Evolutionary conservation across 2,797 vertebrate species (phyloP).

Genomic region (Rallus crepitans): DNA sequence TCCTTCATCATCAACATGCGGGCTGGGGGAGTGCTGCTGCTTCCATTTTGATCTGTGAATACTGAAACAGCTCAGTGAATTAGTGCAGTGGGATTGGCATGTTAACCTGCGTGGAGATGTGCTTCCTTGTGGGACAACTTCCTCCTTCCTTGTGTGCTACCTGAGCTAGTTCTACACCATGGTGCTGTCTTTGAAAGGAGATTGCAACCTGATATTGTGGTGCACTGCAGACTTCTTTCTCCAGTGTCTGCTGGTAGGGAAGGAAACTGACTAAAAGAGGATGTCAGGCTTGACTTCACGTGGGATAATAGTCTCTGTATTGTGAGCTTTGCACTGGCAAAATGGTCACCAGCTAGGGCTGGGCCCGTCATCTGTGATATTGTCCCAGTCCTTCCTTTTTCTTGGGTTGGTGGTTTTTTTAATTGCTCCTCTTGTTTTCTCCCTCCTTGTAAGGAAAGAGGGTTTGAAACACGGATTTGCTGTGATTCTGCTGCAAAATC

Average conservation of each 20-base stretch:
- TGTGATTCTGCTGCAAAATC: conserved; percentile 40
- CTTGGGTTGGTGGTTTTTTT: neutral
- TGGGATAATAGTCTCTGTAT: fast-evolving
- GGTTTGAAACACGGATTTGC: conserved; percentile 1
- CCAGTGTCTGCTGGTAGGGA: neutral
- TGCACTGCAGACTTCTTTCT: neutral
- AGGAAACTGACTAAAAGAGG: neutral
- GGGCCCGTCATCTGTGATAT: neutral
- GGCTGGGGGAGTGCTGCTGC: neutral
- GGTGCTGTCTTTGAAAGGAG: neutral
- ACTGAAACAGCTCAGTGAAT: neutral
- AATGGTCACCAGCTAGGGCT: neutral
- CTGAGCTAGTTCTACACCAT: neutral
- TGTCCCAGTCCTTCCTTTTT: neutral
- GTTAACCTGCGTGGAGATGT: fast-evolving
- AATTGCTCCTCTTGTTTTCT: neutral
- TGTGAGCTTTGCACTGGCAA: neutral
- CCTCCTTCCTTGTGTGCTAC: fast-evolving
- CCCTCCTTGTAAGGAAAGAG: neutral
- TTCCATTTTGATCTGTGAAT: neutral
- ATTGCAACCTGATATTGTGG: neutral
- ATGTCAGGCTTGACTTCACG: neutral
- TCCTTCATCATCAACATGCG: neutral
- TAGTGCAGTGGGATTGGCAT: fast-evolving
- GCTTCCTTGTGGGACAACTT: neutral